phyloP scores from a whole-genome alignment of 1,140 invertebrate genomes.

The Papilio polytes region DNA sequence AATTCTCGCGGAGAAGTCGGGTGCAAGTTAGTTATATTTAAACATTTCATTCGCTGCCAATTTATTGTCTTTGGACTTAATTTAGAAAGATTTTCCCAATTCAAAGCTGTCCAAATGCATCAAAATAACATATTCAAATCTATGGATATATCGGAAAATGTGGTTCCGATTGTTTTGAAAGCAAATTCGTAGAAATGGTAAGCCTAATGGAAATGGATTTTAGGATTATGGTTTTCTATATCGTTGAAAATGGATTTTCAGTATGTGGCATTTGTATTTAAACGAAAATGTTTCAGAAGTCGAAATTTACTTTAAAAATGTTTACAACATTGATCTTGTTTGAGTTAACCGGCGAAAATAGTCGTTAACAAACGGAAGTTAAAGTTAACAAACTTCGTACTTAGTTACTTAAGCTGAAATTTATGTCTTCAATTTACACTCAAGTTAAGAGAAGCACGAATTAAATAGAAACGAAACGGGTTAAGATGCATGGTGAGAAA shows the following conservation, averaged over 20 bases:
- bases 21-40: too few species aligned
- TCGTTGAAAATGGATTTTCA: too few species aligned
- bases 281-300: too few species aligned
- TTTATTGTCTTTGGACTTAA: too few species aligned
- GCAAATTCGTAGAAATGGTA: not conserved
- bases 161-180: not conserved
- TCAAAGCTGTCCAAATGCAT: not conserved
- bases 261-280: too few species aligned
- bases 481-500: not conserved
- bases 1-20: too few species aligned
- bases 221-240: not conserved
- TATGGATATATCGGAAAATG: not conserved
- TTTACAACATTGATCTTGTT: too few species aligned
- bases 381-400: not conserved
- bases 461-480: not conserved
- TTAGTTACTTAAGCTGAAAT: not conserved
- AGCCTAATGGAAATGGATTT: slow-evolving; percentile 12
- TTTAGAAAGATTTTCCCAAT: too few species aligned
- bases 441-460: not conserved
- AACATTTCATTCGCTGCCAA: too few species aligned
- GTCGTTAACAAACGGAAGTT: not conserved
- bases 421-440: slow-evolving; percentile 12
- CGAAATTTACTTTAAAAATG: too few species aligned
- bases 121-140: not conserved
- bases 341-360: not conserved